Conservation (phyloP, 2,113 vertebrate species). For the Sporophila hypoxantha region DNA sequence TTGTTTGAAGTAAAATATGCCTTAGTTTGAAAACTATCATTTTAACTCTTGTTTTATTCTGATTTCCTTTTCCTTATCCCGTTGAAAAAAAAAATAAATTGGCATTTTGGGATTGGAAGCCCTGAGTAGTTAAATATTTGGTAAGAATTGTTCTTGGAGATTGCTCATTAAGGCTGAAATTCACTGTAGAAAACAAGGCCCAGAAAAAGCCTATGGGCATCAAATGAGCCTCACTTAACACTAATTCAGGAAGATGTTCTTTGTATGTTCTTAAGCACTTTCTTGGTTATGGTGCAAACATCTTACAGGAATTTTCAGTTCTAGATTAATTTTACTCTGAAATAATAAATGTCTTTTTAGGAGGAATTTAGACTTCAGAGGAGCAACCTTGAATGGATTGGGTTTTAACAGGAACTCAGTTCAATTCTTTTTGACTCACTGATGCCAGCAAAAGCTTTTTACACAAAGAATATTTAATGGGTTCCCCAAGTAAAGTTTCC, state of each 20-base stretch:
- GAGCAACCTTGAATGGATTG: conserved; percentile 24
- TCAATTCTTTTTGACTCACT: neutral
- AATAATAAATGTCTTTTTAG: conserved; percentile 36
- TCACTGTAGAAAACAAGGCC: neutral
- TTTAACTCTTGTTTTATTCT: conserved; percentile 36
- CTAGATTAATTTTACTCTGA: neutral
- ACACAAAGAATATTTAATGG: neutral
- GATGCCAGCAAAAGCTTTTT: conserved; percentile 7
- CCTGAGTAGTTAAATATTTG: conserved; percentile 75
- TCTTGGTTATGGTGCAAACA: conserved; percentile 16
- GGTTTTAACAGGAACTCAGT: conserved; percentile 31
- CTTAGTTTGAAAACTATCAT: conserved; percentile 54
- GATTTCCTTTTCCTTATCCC: conserved; percentile 13
- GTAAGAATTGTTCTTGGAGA: conserved; percentile 64
- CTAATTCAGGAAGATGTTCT: conserved; percentile 2
- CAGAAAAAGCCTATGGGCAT: neutral
- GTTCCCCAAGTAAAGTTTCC: conserved; percentile 48
- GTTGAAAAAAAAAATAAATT: conserved; percentile 44
- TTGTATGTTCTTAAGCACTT: conserved; percentile 16
- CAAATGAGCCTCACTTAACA: conserved; percentile 32
- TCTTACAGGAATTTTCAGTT: conserved; percentile 13
- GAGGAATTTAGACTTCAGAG: conserved; percentile 22
- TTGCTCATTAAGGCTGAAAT: conserved; percentile 47
- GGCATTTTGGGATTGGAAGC: conserved; percentile 74
- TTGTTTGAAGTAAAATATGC: conserved; percentile 66